Percentiles rank a stretch among this genome's conserved stretches.
phyloP scores from a whole-genome alignment of 1,140 invertebrate genomes.

The Tribolium madens region DNA sequence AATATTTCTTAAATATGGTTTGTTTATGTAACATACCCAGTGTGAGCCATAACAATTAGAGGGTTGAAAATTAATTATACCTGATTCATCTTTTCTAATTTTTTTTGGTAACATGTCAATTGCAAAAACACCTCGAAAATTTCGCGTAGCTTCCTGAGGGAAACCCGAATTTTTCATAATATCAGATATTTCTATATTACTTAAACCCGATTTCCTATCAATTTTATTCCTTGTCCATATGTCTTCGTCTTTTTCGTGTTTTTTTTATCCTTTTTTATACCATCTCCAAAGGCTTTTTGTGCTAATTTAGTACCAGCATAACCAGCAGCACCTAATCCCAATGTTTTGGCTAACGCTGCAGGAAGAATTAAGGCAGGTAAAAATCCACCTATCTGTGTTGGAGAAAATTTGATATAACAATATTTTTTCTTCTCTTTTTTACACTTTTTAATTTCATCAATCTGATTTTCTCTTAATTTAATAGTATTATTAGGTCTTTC shows the following conservation, averaged over 20 bases:
- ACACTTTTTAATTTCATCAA: conserved; percentile 39
- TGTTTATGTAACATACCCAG: conserved; percentile 41
- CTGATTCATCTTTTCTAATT: conserved; percentile 43
- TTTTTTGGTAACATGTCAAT: conserved; percentile 42
- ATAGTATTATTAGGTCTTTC: conserved; percentile 39
- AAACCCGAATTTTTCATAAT: conserved; percentile 31
- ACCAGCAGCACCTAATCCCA: conserved; percentile 41
- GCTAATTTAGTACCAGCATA: conserved; percentile 45
- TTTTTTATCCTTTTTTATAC: conserved; percentile 18
- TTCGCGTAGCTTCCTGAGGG: conserved; percentile 1
- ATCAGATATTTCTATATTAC: conserved; percentile 38
- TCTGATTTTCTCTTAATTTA: conserved; percentile 45
- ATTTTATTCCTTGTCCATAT: conserved; percentile 9
- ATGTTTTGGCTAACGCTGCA: conserved; percentile 40
- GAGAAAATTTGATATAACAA: conserved; percentile 41
- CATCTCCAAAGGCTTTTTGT: conserved; percentile 24
- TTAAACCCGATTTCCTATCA: conserved; percentile 25
- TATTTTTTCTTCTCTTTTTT: conserved; percentile 43
- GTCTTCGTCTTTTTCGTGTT: background rate
- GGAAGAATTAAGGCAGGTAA: conserved; percentile 39
- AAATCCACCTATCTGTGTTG: conserved; percentile 37
- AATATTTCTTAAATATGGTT: conserved; percentile 45
- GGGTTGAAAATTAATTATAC: conserved; percentile 44
- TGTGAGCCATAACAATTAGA: conserved; percentile 37
- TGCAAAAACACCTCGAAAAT: conserved; percentile 43